Evolutionary conservation across 2,797 vertebrate species (phyloP).

Genomic region (Lindbergichthys nudifrons): DNA sequence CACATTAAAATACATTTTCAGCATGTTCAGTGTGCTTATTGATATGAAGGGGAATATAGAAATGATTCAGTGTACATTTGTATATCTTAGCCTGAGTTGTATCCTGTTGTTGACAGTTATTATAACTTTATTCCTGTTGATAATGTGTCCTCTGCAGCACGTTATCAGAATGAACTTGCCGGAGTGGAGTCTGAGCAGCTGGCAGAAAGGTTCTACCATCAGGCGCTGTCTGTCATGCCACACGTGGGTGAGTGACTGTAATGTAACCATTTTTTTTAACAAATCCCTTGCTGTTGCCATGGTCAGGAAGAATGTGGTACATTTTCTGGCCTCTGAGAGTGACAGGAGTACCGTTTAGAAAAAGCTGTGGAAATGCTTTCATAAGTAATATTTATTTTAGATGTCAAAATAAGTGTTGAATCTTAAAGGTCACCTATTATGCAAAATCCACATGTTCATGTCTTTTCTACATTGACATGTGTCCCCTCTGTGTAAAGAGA

Average conservation of each 20-base stretch:
- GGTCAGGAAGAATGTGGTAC: background rate
- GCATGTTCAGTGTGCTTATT: conserved; percentile 1
- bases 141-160: conserved; percentile 80
- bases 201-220: conserved; percentile 96
- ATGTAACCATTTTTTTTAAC: background rate
- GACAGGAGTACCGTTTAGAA: background rate
- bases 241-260: conserved; percentile 90
- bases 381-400: background rate
- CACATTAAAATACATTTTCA: background rate
- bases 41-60: background rate
- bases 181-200: conserved; percentile 95
- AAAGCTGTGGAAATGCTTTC: background rate
- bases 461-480: too few relatives aligned
- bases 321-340: background rate
- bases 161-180: conserved; percentile 97
- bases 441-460: too few relatives aligned
- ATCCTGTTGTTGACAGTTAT: background rate
- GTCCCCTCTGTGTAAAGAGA: too few relatives aligned
- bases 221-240: conserved; percentile 94
- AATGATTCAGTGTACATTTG: background rate
- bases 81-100: background rate
- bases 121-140: background rate
- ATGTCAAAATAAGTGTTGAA: background rate
- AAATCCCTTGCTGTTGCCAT: accelerated
- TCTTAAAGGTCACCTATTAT: too few relatives aligned